A percentile compares a stretch with the other conserved stretches of the same genome.
Evolutionary conservation across 2,888 invertebrate genomes (phyloP).

Genomic region (Metallyticus violacea): DNA sequence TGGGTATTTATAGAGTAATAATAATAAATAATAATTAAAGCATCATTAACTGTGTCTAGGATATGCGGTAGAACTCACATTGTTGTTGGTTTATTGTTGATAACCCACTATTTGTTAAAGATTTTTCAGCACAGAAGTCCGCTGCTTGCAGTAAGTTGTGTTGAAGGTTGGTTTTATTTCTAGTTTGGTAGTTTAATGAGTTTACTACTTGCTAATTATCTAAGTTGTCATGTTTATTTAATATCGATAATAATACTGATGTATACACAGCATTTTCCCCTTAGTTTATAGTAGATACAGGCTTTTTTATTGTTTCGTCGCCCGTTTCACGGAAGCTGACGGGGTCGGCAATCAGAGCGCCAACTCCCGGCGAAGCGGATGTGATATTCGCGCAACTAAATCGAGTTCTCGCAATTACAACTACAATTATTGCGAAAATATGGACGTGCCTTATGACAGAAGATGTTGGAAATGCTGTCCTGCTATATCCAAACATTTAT

Average conservation of each 20-base stretch:
- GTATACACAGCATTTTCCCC: too few relatives aligned
- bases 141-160: neutral
- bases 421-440: too few relatives aligned
- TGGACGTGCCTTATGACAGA: too few relatives aligned
- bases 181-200: neutral
- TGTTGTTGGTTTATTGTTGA: neutral
- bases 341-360: too few relatives aligned
- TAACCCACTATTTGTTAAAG: neutral
- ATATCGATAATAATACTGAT: neutral
- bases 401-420: too few relatives aligned
- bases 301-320: too few relatives aligned
- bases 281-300: too few relatives aligned
- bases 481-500: too few relatives aligned
- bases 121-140: neutral
- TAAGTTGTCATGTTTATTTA: neutral
- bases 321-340: too few relatives aligned
- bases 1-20: neutral
- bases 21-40: neutral
- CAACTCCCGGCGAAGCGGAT: too few relatives aligned
- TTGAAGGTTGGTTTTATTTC: neutral
- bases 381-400: too few relatives aligned
- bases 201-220: neutral
- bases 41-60: neutral
- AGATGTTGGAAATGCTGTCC: too few relatives aligned
- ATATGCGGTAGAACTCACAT: neutral